These are phyloP conservation scores for Eueides isabella DNA, from an alignment of 1,140 invertebrate species.

Conservation along the genomic window DNA sequence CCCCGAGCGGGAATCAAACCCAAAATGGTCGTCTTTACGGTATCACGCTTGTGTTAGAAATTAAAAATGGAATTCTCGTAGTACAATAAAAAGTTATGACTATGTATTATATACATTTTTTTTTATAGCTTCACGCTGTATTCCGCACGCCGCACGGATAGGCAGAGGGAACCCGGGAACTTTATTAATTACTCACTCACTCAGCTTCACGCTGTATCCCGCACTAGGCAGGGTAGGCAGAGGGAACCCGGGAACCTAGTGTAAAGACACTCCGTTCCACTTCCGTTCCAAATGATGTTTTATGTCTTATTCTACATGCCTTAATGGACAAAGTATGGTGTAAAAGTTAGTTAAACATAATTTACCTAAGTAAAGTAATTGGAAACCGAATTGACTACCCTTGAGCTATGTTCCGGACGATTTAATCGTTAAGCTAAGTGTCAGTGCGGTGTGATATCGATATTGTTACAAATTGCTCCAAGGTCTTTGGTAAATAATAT, in stretches of 20 bases:
- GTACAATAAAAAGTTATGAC: too few species aligned
- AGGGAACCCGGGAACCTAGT: neutral
- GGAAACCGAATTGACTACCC: conserved; percentile 18
- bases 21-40: too few species aligned
- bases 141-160: neutral
- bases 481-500: neutral
- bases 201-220: neutral
- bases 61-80: too few species aligned
- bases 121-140: neutral
- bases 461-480: conserved; percentile 2
- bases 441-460: conserved; percentile 8
- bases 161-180: neutral
- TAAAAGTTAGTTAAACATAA: neutral
- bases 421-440: conserved; percentile 18
- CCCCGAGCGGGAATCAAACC: too few species aligned
- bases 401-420: conserved; percentile 19
- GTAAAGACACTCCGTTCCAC: neutral
- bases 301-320: too few species aligned
- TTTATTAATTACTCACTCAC: too few species aligned
- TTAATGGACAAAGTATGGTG: too few species aligned
- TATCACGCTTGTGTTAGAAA: too few species aligned
- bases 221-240: neutral
- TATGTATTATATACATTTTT: too few species aligned
- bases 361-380: neutral
- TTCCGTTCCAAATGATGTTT: neutral